These are phyloP conservation scores for Tyto alba DNA, from an alignment of 2,113 vertebrate species.

Conservation along the genomic window DNA sequence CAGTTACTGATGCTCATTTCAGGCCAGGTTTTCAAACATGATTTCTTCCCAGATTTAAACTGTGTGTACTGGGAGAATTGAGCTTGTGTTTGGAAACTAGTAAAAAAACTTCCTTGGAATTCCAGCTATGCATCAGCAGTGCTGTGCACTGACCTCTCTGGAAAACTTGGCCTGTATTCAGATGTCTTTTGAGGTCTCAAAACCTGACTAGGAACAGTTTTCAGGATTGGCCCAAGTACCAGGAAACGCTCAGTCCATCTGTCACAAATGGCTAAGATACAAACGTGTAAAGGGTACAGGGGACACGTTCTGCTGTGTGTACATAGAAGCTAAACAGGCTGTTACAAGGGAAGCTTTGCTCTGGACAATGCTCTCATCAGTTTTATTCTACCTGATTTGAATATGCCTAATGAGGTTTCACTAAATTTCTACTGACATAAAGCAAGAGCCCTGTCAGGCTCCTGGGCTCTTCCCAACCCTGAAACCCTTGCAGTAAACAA, in stretches of 20 bases:
- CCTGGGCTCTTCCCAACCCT: neutral
- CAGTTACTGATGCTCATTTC: neutral
- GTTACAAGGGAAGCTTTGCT: neutral
- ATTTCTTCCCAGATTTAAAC: neutral
- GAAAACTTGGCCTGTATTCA: neutral
- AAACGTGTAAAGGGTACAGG: neutral
- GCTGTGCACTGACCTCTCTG: neutral
- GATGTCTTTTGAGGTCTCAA: neutral
- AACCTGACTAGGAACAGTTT: neutral
- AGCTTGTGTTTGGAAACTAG: neutral
- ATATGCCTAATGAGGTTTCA: neutral
- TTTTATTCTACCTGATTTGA: neutral
- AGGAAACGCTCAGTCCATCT: neutral
- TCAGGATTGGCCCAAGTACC: neutral
- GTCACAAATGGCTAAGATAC: neutral
- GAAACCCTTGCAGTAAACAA: neutral
- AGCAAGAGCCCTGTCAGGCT: neutral
- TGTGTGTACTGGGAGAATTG: neutral
- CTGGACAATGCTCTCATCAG: neutral
- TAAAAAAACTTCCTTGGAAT: neutral
- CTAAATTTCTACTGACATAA: neutral
- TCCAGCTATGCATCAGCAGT: fast-evolving
- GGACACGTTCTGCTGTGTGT: neutral
- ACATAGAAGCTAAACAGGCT: neutral
- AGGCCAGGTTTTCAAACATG: neutral